phyloP scores from a whole-genome alignment of 2,888 invertebrate species.

The Hypomecis punctinalis region DNA sequence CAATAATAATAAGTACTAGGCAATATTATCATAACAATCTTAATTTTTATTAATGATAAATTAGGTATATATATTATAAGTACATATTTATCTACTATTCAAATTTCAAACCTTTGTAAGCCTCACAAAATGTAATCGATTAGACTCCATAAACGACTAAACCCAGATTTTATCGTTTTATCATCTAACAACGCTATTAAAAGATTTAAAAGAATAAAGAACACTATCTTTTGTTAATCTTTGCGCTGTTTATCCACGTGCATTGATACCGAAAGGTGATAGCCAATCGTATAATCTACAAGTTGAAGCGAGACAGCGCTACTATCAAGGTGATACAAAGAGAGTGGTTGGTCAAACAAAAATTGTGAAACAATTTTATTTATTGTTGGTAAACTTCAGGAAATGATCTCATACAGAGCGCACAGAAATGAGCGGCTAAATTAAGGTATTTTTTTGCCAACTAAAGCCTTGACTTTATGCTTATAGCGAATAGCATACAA shows the following conservation, averaged over 20 bases:
- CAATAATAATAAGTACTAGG: too few species aligned
- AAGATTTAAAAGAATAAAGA: conserved; percentile 7
- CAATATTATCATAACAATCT: too few species aligned
- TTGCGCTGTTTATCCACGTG: conserved; percentile 71
- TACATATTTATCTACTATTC: not conserved
- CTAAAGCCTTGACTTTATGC: conserved; percentile 53
- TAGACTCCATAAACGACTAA: conserved; percentile 1
- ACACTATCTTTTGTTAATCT: conserved; percentile 52
- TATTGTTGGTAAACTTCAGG: conserved; percentile 57
- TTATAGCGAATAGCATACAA: conserved; percentile 32
- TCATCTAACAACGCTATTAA: not conserved
- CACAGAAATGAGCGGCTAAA: conserved; percentile 49
- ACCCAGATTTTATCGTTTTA: conserved; percentile 1
- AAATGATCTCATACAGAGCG: conserved; percentile 69
- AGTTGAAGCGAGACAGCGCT: conserved; percentile 59
- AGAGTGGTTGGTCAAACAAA: conserved; percentile 64
- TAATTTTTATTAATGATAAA: too few species aligned
- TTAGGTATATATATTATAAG: too few species aligned
- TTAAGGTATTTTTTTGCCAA: conserved; percentile 45
- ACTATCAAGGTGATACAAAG: conserved; percentile 72
- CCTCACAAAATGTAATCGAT: not conserved
- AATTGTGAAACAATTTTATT: conserved; percentile 69
- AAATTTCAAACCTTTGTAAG: not conserved
- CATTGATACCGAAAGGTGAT: conserved; percentile 60
- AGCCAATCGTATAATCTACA: conserved; percentile 49